These are phyloP conservation scores for Buathra laborator DNA, from an alignment of 2,888 invertebrate species.

Conservation along the genomic window DNA sequence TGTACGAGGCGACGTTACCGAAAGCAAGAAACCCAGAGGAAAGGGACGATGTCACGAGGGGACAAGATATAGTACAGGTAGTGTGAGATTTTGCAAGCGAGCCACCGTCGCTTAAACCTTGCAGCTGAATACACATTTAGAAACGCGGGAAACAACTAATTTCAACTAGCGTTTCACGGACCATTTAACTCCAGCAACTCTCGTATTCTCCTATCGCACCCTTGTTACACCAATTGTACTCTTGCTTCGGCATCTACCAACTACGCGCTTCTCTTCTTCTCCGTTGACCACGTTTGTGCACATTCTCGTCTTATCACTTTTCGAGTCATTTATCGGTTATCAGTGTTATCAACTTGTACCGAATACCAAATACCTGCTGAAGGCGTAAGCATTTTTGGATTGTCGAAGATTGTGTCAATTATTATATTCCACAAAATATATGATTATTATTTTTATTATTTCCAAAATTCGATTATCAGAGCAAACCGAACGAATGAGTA, in stretches of 20 bases:
- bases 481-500: neutral
- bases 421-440: no score
- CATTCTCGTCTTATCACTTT: slow-evolving; percentile 65
- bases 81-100: slow-evolving; percentile 20
- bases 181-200: slow-evolving; percentile 84
- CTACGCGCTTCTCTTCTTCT: slow-evolving; percentile 33
- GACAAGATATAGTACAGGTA: neutral
- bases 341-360: slow-evolving; percentile 14
- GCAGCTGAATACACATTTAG: slow-evolving; percentile 66
- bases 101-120: slow-evolving; percentile 38
- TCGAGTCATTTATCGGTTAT: slow-evolving; percentile 45
- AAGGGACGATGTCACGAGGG: slow-evolving; percentile 17
- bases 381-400: neutral
- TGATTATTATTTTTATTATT: no score
- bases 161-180: slow-evolving; percentile 82
- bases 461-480: no score
- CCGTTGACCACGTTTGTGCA: slow-evolving; percentile 55
- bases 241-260: slow-evolving; percentile 37
- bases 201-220: slow-evolving; percentile 78
- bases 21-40: slow-evolving; percentile 11
- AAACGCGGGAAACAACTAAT: slow-evolving; percentile 82
- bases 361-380: neutral
- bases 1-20: neutral
- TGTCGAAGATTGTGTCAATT: neutral
- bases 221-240: slow-evolving; percentile 80